Percentiles rank a stretch among this genome's conserved stretches.
Conservation (phyloP, 2,113 vertebrate genomes). For the Erpornis zantholeuca region DNA sequence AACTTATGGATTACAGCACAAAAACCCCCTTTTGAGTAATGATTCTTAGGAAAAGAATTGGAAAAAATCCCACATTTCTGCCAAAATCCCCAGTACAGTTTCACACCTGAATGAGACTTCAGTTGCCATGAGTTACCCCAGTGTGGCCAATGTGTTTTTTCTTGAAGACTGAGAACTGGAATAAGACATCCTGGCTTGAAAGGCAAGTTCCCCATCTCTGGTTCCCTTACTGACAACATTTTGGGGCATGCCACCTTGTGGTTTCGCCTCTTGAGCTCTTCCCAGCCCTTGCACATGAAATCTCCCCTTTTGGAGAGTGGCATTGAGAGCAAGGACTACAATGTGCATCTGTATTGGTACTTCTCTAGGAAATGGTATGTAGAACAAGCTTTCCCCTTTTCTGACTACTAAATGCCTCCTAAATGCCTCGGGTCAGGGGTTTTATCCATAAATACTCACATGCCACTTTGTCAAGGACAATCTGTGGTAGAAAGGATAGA, state of each 20-base stretch:
- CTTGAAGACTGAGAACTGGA: neutral
- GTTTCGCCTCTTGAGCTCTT: neutral
- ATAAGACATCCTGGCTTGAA: neutral
- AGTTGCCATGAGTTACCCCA: neutral
- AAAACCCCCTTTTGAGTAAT: neutral
- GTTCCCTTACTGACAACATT: neutral
- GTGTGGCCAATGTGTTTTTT: neutral
- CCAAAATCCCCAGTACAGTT: neutral
- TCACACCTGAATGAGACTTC: neutral
- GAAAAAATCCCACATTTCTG: neutral
- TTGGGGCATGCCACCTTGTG: neutral
- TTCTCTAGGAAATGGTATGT: neutral
- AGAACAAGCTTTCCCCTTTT: neutral
- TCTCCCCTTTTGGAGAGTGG: neutral
- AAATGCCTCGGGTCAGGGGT: neutral
- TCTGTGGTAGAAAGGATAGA: neutral
- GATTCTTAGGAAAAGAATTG: neutral
- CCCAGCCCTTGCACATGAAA: neutral
- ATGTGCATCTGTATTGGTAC: accelerated
- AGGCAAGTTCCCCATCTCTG: neutral
- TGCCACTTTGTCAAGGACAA: neutral
- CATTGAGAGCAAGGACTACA: neutral
- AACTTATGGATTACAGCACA: neutral
- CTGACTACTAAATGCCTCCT: neutral
- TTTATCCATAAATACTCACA: neutral